Base-by-base conservation (phyloP, 2,888 invertebrate species). In the Dusona sp. region DNA sequence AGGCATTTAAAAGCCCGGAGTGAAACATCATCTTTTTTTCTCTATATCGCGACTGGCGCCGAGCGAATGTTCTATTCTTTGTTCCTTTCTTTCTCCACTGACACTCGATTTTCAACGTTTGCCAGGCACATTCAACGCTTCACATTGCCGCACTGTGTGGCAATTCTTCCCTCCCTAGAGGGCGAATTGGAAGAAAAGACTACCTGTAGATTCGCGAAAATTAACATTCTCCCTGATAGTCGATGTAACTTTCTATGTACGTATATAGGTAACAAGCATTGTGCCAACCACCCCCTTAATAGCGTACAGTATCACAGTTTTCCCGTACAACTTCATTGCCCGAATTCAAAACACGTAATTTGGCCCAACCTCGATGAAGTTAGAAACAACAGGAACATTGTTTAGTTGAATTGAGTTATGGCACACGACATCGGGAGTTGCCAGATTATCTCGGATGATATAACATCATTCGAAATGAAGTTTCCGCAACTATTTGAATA, bases 141-240 rank as follows among this genome's bases (percentile, higher is more conserved):
- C 42, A 45, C n/a, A 9, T 33, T 65, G 33, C 79, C 68, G 45
- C 45, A 51, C 48, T 36, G 80, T 64, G 33, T 29, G 33, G 13
- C 36, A 42, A 48, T 16, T 42, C 72, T 65, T 67, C 73, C 68
- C 57, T 42, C 2, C 51, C 42, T n/a, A 2, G 33, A 80, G 65
- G 3, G 42, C 22, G 36, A 54, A 67, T 48, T 25, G 38, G 75
- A 72, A 82, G 86, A 84, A 87, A 82, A 72, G 82, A 81, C 86
- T 84, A 87, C 84, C 86, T 86, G 86, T 87, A 87, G 86, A 82
- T 87, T 84, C 86, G 54, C 33, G 57, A 79, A 74, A 87, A 84
- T 87, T 84, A 87, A 82, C 86, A 87, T 84, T 84, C 78, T 72
- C 61, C 45, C 51, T 77, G 57, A 81, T 84, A 67, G 61, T 22